Evolutionary conservation across 2,113 vertebrate genomes (phyloP), one percentile per base, ranked within the genome.

Genomic region (Panthera leo): DNA sequence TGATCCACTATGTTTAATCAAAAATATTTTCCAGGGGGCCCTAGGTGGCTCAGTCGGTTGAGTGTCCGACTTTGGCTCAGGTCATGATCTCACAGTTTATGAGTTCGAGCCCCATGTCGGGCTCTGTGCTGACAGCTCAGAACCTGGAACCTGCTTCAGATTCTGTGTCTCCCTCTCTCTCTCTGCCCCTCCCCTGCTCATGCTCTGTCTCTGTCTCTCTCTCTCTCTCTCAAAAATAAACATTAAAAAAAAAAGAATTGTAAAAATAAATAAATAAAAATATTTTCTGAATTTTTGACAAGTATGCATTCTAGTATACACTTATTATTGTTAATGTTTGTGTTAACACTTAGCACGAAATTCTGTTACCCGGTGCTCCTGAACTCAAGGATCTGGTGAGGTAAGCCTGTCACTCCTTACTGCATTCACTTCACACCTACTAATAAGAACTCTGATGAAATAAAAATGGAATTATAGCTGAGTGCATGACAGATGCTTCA

Each of bases 271-370:
- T 45, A 45, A 45, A 45, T 45, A 45, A 45, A 51, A 93, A 39
- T 89, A 89, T 68, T 58, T 84, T 86, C 19, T 91, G 31, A 90
- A 76, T 95, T 95, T 84, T 80, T 84, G 53, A 80, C 21, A 27
- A 71, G 63, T 55, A 93, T 12, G 55, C 48, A 85, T 48, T 53
- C 23, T 13, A 36, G 1, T 10, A 88, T 65, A 75, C 65, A 73
- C 42, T 36, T 92, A 79, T 21, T 21, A 39, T 45, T 67, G 5
- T 27, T 80, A 80, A 63, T n/a, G 21, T 71, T 73, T 61, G 31
- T 73, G n/a, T 92, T 75, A 65, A 73, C 55, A 73, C 21, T 29
- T 67, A 55, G 53, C 21, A 75, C 5, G 21, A 42, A 42, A 70
- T 87, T 92, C 75, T 83, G 29, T 82, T 55, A 65, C 86, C 7